phyloP scores from a whole-genome alignment of 2,113 vertebrate genomes.

The Baryphthengus martii region DNA sequence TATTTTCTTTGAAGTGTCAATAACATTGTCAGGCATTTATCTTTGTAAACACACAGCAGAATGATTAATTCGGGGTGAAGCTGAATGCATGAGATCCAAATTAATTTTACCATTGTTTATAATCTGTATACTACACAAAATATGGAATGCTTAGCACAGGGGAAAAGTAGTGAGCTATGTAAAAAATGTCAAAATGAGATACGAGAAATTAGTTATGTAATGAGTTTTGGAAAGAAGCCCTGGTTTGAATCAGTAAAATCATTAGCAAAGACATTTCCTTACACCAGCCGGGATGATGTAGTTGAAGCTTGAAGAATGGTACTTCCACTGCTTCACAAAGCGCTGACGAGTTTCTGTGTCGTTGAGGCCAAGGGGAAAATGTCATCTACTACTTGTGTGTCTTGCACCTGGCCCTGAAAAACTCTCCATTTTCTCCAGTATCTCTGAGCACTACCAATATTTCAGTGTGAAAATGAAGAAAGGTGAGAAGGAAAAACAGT shows the following conservation, averaged over 20 bases:
- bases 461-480: background rate
- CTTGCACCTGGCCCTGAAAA: background rate
- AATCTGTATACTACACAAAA: slow-evolving; percentile 2
- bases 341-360: background rate
- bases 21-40: slow-evolving; percentile 54
- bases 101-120: slow-evolving; percentile 50
- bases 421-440: background rate
- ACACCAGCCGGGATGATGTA: accelerated
- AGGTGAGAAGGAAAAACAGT: background rate
- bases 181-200: background rate
- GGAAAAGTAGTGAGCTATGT: background rate
- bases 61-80: slow-evolving; percentile 8
- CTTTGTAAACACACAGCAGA: slow-evolving; percentile 27
- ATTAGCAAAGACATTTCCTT: background rate
- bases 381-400: accelerated
- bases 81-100: slow-evolving; percentile 41
- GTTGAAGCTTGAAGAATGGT: background rate
- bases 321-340: background rate
- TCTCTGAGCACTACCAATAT: accelerated
- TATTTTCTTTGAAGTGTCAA: slow-evolving; percentile 54
- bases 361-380: background rate
- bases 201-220: background rate
- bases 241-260: background rate
- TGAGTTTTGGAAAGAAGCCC: background rate
- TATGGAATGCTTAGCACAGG: background rate